A percentile compares a stretch with the other conserved stretches of the same genome.
These are phyloP conservation scores for Apis cerana DNA, from an alignment of 1,140 invertebrate genomes.

Conservation along the genomic window DNA sequence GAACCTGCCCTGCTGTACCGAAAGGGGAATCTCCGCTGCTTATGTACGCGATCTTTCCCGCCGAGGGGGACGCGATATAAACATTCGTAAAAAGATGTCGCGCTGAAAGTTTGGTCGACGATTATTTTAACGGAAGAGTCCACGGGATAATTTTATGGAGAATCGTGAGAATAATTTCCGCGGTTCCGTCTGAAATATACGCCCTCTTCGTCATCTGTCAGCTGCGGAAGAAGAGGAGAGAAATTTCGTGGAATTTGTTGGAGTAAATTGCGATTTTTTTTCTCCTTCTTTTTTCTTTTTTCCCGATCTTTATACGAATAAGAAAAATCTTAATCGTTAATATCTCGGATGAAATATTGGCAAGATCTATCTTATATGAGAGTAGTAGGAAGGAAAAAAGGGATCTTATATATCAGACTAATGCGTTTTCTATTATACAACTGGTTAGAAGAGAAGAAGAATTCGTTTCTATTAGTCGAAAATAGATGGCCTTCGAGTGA, in stretches of 20 bases:
- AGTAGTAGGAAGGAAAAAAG: too few species aligned
- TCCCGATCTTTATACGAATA: too few species aligned
- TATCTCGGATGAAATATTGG: not conserved
- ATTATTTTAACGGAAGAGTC: not conserved
- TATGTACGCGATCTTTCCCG: slow-evolving; percentile 26
- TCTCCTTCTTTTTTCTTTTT: too few species aligned
- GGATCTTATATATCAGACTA: not conserved
- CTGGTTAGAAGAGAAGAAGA: not conserved
- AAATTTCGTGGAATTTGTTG: not conserved
- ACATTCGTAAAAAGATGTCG: slow-evolving; percentile 34
- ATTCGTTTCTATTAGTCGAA: not conserved
- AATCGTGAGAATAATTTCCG: not conserved
- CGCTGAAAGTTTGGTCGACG: slow-evolving; percentile 4
- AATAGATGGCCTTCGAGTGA: not conserved
- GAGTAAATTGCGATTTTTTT: not conserved
- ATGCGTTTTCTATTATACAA: not conserved
- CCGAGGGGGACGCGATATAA: slow-evolving; percentile 14
- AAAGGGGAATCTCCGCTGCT: not conserved
- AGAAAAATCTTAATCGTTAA: not conserved
- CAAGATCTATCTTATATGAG: not conserved
- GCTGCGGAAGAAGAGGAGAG: not conserved
- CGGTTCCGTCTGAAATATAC: not conserved
- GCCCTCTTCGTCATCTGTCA: not conserved
- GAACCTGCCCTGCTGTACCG: slow-evolving; percentile 31
- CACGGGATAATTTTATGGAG: not conserved